A percentile compares a stretch with the other conserved stretches of the same genome.
Conservation (phyloP, 2,797 vertebrate species). For the Rhinella marina region DNA sequence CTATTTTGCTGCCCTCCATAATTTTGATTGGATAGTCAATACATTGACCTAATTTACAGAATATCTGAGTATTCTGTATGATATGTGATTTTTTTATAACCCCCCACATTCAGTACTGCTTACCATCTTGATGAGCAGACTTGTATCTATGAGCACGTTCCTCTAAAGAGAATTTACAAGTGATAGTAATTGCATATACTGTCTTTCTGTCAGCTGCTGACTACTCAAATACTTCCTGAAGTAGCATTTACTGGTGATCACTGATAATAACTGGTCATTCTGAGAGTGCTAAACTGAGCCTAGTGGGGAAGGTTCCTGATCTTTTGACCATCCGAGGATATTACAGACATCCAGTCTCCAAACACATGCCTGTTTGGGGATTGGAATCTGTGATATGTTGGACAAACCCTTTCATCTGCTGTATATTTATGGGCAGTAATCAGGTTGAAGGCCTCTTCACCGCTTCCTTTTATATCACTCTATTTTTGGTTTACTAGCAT, state of each 20-base stretch:
- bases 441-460: background rate
- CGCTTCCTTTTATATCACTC: background rate
- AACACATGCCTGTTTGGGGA: background rate
- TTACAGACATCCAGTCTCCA: background rate
- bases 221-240: background rate
- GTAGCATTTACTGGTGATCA: background rate
- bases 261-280: background rate
- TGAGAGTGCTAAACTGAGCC: background rate
- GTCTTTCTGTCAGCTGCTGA: background rate
- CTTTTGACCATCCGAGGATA: background rate
- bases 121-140: too few relatives aligned
- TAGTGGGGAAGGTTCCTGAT: background rate
- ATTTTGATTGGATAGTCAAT: too few relatives aligned
- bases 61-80: too few relatives aligned
- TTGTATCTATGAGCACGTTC: too few relatives aligned
- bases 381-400: background rate
- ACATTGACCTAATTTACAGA: too few relatives aligned
- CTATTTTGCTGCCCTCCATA: too few relatives aligned
- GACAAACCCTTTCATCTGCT: background rate
- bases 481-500: background rate
- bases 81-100: too few relatives aligned
- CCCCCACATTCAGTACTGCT: too few relatives aligned
- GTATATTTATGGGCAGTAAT: background rate
- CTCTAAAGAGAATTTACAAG: too few relatives aligned
- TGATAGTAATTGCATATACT: background rate